Percentiles rank a stretch among this genome's conserved stretches.
These are phyloP conservation scores for Diorhabda carinulata DNA, from an alignment of 1,140 invertebrate species.

Conservation along the genomic window DNA sequence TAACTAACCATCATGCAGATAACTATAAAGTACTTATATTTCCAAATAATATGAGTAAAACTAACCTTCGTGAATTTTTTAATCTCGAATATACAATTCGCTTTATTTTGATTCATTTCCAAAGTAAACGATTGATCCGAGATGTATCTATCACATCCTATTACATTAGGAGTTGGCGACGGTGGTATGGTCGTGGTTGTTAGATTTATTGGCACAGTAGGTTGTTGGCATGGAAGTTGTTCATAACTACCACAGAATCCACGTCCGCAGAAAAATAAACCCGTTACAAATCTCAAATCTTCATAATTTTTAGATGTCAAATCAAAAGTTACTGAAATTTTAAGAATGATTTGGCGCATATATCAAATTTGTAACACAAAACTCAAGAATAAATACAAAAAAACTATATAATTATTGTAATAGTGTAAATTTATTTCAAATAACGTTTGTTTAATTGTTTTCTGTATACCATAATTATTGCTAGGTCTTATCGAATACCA, in stretches of 20 bases:
- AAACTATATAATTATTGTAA: too few relatives aligned
- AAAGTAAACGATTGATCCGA: not conserved
- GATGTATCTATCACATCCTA: slow-evolving; percentile 5
- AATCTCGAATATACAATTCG: slow-evolving; percentile 6
- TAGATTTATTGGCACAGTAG: not conserved
- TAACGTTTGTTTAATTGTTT: too few relatives aligned
- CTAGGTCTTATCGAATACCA: too few relatives aligned
- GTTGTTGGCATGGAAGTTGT: slow-evolving; percentile 21
- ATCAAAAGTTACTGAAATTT: slow-evolving; percentile 22
- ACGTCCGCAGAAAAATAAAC: slow-evolving; percentile 16
- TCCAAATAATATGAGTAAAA: not conserved
- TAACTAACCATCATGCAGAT: too few relatives aligned
- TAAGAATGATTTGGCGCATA: too few relatives aligned
- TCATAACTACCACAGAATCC: slow-evolving; percentile 24
- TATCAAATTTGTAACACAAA: too few relatives aligned
- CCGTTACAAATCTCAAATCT: slow-evolving; percentile 20
- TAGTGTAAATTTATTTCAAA: too few relatives aligned
- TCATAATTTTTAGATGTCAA: slow-evolving; percentile 14
- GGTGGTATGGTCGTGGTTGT: not conserved
- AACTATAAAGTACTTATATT: too few relatives aligned
- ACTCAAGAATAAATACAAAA: too few relatives aligned
- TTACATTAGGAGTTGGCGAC: not conserved
- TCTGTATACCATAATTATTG: too few relatives aligned
- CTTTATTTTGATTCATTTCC: not conserved
- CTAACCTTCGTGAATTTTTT: slow-evolving; percentile 7